Evolutionary conservation across 2,888 invertebrate genomes (phyloP).

Genomic region (Eupithecia pulchellata): DNA sequence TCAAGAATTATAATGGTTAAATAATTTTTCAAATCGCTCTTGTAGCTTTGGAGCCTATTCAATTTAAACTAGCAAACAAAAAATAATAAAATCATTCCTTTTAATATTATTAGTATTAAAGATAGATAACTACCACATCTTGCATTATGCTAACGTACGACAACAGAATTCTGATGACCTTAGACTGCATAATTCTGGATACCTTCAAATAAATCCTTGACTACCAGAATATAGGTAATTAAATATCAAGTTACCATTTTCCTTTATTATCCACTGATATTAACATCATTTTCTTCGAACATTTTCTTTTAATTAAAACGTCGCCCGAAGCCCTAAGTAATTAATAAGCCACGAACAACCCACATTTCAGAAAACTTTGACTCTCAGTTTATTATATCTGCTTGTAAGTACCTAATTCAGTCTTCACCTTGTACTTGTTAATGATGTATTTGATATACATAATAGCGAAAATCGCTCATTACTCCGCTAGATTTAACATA

Average conservation of each 20-base stretch:
- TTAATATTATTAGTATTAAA: no score
- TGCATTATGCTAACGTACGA: background rate
- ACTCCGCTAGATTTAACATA: no score
- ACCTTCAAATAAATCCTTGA: no score
- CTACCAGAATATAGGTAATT: background rate
- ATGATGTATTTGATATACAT: background rate
- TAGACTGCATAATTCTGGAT: background rate
- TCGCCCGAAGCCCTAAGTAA: background rate
- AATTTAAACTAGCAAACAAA: no score
- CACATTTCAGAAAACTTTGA: background rate
- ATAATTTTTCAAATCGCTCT: no score
- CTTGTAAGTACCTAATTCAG: background rate
- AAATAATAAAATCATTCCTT: no score
- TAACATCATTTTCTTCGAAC: background rate
- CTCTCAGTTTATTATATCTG: background rate
- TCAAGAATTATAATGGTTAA: no score
- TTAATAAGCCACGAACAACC: background rate
- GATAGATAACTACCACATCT: no score
- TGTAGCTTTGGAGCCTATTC: no score
- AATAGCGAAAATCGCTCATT: no score
- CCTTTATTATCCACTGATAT: background rate
- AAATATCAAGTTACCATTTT: background rate
- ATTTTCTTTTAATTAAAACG: background rate
- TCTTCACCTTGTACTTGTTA: background rate
- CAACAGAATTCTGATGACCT: background rate